Evolutionary conservation across 2,888 invertebrate species (phyloP), one percentile per base, ranked within the genome.

Genomic region (Pandemis corylana): DNA sequence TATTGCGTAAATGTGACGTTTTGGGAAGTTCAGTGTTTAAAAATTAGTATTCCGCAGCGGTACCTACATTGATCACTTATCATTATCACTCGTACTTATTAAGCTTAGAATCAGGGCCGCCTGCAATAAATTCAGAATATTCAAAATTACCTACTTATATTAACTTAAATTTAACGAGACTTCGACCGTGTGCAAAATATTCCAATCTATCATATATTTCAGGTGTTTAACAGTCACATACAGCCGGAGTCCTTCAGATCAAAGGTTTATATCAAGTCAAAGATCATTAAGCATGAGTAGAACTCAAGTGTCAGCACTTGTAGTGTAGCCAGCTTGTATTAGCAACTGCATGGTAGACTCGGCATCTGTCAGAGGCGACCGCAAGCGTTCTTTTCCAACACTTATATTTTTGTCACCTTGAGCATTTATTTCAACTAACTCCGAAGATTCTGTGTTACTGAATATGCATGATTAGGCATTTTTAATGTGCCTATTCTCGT

Each of bases 181-280:
- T 42, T 36, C 15, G 36, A 83, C 78, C 82, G 82, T 83, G 86
- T 84, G 85, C 86, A 84, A 89, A 87, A 88, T 89, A 92, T 90
- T 92, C 91, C 92, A 93, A 92, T 91, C 87, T 93, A 86, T 92
- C 87, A 87, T 94, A 92, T 93, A 96, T 97, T 97, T 92, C 96
- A 98, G 98, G 97, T 98, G 92, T 98, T 97, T 96, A 98, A 98
- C 96, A 98, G 97, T 96, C 98, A 98, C 96, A 97, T 97, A 96
- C 97, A 97, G 95, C 97, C 97, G 96, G 98, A 98, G 95, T 97
- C 97, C 92, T 98, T 97, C 96, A 97, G 98, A 96, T 97, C 97
- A 95, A 98, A 98, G 97, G 97, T 97, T 96, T 96, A 95, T 96
- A 95, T 95, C 95, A 90, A 91, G 85, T 93, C 91, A 88, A 93